Percentiles rank a stretch among this genome's conserved stretches.
phyloP scores from a whole-genome alignment of 2,113 vertebrate genomes.

The Urocitellus parryii region DNA sequence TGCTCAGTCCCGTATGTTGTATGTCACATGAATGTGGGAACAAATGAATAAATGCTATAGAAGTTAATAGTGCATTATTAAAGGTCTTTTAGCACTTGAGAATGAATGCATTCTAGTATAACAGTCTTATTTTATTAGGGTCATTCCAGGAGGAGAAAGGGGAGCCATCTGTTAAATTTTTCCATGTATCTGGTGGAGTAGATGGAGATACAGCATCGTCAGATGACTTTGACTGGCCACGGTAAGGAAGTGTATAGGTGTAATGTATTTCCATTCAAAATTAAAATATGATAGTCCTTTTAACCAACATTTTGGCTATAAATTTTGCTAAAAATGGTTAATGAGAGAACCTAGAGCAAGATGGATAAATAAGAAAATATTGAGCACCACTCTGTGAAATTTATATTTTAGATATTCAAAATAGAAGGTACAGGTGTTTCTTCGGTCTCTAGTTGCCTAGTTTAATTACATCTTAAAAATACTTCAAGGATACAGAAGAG shows the following conservation, averaged over 20 bases:
- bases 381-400: background rate
- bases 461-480: background rate
- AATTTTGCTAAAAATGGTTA: background rate
- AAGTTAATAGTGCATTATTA: background rate
- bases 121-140: constrained; percentile 84
- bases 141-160: constrained; percentile 93
- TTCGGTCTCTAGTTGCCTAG: background rate
- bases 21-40: background rate
- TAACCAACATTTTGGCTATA: constrained; percentile 20
- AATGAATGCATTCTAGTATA: background rate
- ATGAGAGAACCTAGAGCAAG: constrained; percentile 44
- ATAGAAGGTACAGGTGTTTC: background rate
- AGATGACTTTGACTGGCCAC: constrained; percentile 98
- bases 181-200: constrained; percentile 93
- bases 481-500: background rate
- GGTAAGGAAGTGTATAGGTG: constrained; percentile 85
- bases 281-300: background rate
- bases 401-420: background rate
- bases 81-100: background rate
- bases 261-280: constrained; percentile 41
- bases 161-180: constrained; percentile 89
- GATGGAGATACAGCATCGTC: constrained; percentile 94
- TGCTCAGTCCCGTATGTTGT: background rate
- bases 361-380: background rate
- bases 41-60: background rate